Percentiles rank a stretch among this genome's conserved stretches.
Evolutionary conservation across 2,113 vertebrate species (phyloP).

Genomic region (Peromyscus polionotus): DNA sequence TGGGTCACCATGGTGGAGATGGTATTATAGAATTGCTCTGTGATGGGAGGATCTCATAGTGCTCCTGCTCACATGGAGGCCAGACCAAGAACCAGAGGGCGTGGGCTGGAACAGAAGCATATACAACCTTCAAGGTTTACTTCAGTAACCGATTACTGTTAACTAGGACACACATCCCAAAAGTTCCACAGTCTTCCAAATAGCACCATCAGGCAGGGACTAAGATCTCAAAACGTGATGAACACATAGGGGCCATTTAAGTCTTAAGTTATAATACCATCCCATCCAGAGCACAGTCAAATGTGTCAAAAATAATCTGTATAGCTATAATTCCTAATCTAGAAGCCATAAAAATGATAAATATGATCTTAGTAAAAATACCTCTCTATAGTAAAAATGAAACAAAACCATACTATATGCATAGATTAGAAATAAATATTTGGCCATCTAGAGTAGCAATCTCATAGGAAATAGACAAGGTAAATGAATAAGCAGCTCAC

Average conservation of each 20-base stretch:
- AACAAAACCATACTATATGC: background rate
- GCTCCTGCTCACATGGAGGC: background rate
- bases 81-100: background rate
- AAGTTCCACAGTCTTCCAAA: background rate
- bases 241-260: rapidly evolving
- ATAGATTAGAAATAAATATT: background rate
- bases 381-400: background rate
- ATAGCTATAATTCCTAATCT: background rate
- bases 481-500: background rate
- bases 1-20: no score
- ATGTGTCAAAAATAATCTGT: background rate
- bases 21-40: background rate
- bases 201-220: background rate
- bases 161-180: background rate
- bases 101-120: background rate
- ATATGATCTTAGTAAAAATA: background rate
- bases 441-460: background rate
- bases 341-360: background rate
- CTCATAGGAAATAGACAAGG: conserved; percentile 25
- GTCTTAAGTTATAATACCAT: background rate
- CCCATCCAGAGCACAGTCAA: background rate
- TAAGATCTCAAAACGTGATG: background rate
- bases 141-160: background rate
- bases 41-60: no score
- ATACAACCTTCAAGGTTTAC: background rate